Percentiles rank a stretch among this genome's conserved stretches.
Conservation (phyloP, 2,797 vertebrate species). For the Smutsia temminckii region DNA sequence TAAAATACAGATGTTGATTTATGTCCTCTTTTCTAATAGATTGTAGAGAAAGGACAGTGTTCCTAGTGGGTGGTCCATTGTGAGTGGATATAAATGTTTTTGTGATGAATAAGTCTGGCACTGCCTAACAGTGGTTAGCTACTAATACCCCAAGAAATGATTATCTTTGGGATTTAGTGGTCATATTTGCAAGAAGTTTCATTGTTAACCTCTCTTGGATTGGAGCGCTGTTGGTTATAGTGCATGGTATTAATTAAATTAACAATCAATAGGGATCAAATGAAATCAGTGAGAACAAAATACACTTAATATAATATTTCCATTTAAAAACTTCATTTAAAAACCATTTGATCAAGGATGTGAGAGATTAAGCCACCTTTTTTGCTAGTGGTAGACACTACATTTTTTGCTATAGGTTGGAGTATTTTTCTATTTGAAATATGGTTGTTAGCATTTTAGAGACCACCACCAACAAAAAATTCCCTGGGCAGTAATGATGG, state of each 20-base stretch:
- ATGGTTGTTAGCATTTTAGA: constrained; percentile 36
- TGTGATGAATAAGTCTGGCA: neutral
- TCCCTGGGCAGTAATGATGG: neutral
- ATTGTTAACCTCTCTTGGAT: neutral
- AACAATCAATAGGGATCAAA: neutral
- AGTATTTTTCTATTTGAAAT: constrained; percentile 23
- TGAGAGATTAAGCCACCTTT: neutral
- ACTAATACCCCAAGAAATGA: neutral
- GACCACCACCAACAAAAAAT: neutral
- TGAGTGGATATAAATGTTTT: neutral
- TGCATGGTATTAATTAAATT: neutral
- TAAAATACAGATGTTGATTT: neutral
- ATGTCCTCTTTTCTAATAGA: neutral
- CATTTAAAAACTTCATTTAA: constrained; percentile 29
- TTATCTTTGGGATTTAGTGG: neutral
- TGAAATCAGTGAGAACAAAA: constrained; percentile 34
- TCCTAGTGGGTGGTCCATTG: neutral
- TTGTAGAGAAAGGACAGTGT: neutral
- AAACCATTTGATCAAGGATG: neutral
- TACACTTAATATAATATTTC: neutral
- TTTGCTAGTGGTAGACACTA: neutral
- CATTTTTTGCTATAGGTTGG: neutral
- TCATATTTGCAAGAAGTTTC: neutral
- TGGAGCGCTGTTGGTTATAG: neutral
- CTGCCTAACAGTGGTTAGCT: neutral